phyloP scores from a whole-genome alignment of 1,140 invertebrate species.

The Euglossa dilemma region DNA sequence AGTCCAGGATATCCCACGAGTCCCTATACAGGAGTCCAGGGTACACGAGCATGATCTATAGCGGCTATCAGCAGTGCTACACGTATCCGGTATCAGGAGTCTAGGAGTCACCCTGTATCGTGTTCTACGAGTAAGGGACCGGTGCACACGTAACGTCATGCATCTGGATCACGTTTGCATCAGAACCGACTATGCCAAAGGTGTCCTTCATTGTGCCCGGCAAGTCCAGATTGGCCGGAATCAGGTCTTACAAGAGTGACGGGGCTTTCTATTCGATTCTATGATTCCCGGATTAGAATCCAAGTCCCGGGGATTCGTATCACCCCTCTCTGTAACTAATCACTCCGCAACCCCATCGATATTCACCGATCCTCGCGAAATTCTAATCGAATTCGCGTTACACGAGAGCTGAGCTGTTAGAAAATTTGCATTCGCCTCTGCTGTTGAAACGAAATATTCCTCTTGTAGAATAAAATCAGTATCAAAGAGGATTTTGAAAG shows the following conservation, averaged over 20 bases:
- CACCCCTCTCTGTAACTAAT: not conserved
- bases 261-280: not conserved
- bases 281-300: not conserved
- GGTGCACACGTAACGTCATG: not conserved
- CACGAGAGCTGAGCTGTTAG: not conserved
- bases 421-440: no score
- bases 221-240: not conserved
- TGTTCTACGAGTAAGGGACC: constrained; percentile 1
- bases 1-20: not conserved
- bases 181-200: not conserved
- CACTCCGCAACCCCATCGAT: not conserved
- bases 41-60: not conserved
- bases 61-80: not conserved
- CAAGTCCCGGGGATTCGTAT: not conserved
- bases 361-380: no score
- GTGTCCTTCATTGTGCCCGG: not conserved
- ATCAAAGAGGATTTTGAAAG: no score
- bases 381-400: not conserved
- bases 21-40: not conserved
- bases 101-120: constrained; percentile 10
- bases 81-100: constrained; percentile 2
- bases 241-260: not conserved
- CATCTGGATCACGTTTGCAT: constrained; percentile 8
- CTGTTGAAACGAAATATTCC: no score
- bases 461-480: no score